Evolutionary conservation across 2,888 invertebrate species (phyloP).

Genomic region (Nemotelus pantherinus): DNA sequence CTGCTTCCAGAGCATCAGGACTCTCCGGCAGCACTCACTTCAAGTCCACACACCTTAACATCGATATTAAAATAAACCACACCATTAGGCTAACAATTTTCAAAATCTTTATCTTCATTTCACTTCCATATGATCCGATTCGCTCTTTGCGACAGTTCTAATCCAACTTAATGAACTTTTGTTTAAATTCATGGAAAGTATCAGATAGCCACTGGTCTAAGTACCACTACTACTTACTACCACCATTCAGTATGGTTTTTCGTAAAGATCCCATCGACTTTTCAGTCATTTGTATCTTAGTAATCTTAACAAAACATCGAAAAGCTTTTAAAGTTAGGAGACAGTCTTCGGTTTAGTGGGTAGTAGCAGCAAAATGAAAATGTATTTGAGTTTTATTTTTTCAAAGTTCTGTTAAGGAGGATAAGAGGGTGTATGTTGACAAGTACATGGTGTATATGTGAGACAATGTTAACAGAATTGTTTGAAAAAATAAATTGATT

Average conservation of each 20-base stretch:
- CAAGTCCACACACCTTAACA: too few species aligned
- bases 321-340: slow-evolving; percentile 44
- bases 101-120: background rate
- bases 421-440: too few species aligned
- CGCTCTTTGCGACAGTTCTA: slow-evolving; percentile 15
- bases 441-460: too few species aligned
- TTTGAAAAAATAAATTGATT: too few species aligned
- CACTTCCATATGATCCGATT: background rate
- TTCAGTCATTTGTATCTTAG: slow-evolving; percentile 1
- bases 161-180: slow-evolving; percentile 39
- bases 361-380: slow-evolving; percentile 4
- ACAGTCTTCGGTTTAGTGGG: slow-evolving; percentile 16
- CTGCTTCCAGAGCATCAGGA: too few species aligned
- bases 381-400: background rate
- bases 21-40: too few species aligned
- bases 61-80: slow-evolving; percentile 2
- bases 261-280: background rate
- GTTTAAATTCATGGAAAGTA: slow-evolving; percentile 10
- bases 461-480: too few species aligned
- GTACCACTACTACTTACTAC: background rate
- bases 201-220: too few species aligned
- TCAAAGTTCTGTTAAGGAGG: too few species aligned
- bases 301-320: slow-evolving; percentile 42
- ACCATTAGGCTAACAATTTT: slow-evolving; percentile 15
- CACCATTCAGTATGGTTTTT: background rate